phyloP scores from a whole-genome alignment of 2,888 invertebrate genomes.

The Germaria angustata region DNA sequence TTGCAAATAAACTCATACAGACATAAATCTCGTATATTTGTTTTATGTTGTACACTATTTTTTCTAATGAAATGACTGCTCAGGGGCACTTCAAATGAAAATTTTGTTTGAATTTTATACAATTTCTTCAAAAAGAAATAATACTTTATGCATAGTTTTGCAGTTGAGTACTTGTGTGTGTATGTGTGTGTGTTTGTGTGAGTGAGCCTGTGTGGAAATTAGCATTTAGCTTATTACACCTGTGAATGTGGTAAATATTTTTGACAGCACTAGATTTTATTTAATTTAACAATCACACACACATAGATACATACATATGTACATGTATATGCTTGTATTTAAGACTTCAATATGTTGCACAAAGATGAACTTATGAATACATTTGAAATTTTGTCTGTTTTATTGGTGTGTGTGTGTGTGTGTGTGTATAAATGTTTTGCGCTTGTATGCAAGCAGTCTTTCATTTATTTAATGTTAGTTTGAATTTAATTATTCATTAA shows the following conservation, averaged over 20 bases:
- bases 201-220: slow-evolving; percentile 11
- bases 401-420: neutral
- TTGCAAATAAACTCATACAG: too few species aligned
- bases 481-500: slow-evolving; percentile 64
- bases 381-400: neutral
- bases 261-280: slow-evolving; percentile 21
- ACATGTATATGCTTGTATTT: too few species aligned
- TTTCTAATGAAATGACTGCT: too few species aligned
- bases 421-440: neutral
- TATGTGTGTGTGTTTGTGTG: neutral
- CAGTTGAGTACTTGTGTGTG: neutral
- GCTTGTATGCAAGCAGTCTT: neutral
- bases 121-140: neutral
- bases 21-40: too few species aligned
- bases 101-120: neutral
- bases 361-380: too few species aligned
- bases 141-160: neutral
- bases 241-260: slow-evolving; percentile 31
- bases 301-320: neutral
- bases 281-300: neutral
- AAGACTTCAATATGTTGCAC: too few species aligned
- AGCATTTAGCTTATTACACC: slow-evolving; percentile 44
- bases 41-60: too few species aligned
- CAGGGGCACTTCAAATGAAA: neutral
- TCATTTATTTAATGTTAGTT: slow-evolving; percentile 54